phyloP scores from a whole-genome alignment of 2,113 vertebrate genomes.

The Synchiropus splendidus region DNA sequence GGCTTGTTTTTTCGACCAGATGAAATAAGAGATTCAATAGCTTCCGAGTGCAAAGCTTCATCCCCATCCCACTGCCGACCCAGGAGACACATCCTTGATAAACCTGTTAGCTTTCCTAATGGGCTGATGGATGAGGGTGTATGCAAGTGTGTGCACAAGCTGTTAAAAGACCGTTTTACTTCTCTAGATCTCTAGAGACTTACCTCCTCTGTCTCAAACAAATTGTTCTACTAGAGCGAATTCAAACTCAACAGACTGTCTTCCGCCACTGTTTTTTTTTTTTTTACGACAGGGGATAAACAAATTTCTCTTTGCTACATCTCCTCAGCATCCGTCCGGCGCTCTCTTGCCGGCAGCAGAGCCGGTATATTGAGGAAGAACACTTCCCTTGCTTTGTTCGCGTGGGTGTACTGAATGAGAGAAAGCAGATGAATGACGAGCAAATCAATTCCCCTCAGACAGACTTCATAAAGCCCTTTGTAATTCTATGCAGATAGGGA shows the following conservation, averaged over 20 bases:
- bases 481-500: slow-evolving; percentile 60
- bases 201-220: slow-evolving; percentile 6
- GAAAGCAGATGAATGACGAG: slow-evolving; percentile 62
- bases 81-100: slow-evolving; percentile 26
- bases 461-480: slow-evolving; percentile 60
- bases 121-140: slow-evolving; percentile 17
- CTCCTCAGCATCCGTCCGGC: slow-evolving; percentile 14
- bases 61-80: neutral
- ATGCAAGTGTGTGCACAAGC: slow-evolving; percentile 2
- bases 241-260: no score
- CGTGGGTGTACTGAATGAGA: slow-evolving; percentile 44
- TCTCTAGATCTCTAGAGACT: slow-evolving; percentile 1
- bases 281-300: neutral
- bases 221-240: no score
- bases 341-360: slow-evolving; percentile 29
- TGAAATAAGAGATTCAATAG: slow-evolving; percentile 17
- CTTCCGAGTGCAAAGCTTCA: slow-evolving; percentile 8
- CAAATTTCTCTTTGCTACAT: slow-evolving; percentile 13
- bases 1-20: slow-evolving; percentile 20
- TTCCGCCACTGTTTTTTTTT: neutral
- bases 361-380: slow-evolving; percentile 46
- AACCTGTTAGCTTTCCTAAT: slow-evolving; percentile 35
- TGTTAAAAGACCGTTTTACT: slow-evolving; percentile 20
- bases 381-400: slow-evolving; percentile 44
- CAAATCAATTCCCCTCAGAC: slow-evolving; percentile 64